Evolutionary conservation across 2,113 vertebrate species (phyloP), one percentile per base, ranked within the genome.

Genomic region (Cottus gobio): DNA sequence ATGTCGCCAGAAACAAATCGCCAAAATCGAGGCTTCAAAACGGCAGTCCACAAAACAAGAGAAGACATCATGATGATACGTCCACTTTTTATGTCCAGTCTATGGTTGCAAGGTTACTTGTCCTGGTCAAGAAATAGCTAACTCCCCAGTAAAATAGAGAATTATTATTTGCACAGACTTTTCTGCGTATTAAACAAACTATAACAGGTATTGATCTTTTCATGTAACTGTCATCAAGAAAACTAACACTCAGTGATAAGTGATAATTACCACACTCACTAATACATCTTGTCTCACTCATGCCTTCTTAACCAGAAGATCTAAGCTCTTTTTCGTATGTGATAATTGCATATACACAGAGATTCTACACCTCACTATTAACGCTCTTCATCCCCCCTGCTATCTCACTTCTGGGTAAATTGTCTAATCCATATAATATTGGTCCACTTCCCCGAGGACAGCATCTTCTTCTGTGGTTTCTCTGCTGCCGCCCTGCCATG

Each of bases 391-490:
- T 70, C 58, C 44, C 42, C 74, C n/a, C 36, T 10, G 26, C 54
- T 36, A 65, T 73, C 65, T 82, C 37, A 64, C 66, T 66, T 74
- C 58, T 66, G 69, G 70, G 74, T 68, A 52, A 37, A 39, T 52
- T 77, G 67, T 77, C 76, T 72, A 2, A 63, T 80, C 42, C 50
- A 71, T 50, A 57, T 11, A 69, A 42, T 36, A 69, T 50, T 69
- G 36, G 64, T 58, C 69, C n/a, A 22, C 8, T 60, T 83, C 34
- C 77, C 68, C 5, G 9, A 57, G 71, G 63, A 84, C 82, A 52
- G 5, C 63, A 44, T 70, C 74, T 76, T 75, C 79, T 83, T 83
- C 77, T 65, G 80, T 72, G 85, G 77, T 82, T 87, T 74, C 58
- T 83, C 52, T 69, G 76, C 70, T 77, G 52, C 67, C 72, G 72